Base-by-base conservation (phyloP, 2,113 vertebrate species). In the Erpornis zantholeuca region DNA sequence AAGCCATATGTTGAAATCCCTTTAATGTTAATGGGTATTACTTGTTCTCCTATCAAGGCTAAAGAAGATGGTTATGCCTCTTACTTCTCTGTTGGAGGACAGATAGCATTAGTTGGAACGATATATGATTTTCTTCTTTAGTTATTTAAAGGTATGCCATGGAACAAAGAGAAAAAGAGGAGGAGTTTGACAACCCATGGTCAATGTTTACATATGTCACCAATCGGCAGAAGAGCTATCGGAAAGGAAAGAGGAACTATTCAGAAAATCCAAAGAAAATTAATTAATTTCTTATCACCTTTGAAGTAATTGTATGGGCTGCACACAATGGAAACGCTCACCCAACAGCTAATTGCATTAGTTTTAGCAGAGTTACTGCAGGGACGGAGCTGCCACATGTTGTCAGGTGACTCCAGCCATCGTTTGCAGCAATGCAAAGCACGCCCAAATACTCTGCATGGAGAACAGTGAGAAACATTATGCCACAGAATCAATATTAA, bases 1-100 rank as follows among this genome's bases (percentile, higher is more conserved):
- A 87, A 87, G 73, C 78, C 73, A 72, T 91, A 87, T 89, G 91
- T 49, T 96, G 77, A 95, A 95, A 88, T 78, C 21, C 19, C 38
- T 88, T 94, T 83, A 84, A 83, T 81, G 81, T 76, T 92, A 95
- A 92, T 85, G 29, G 49, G 19, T 69, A 82, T 63, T 85, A 77
- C 81, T 88, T 82, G 53, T 50, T 89, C 73, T 90, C 24, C 61
- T 73, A 23, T 60, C 70, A 69, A 87, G 71, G 86, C 83, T 90
- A 71, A 84, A 84, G 60, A 20, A 86, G n/a, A 77, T 1, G 2
- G 11, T 79, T 76, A 50, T 29, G n/a, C 49, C 16, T 85, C 45
- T 33, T 1, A 0, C 57, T 79, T 69, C 66, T 78, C 47, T 70
- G 25, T 40, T 84, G 84, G 31, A 92, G 73, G 54, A 85, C 63